Conservation (phyloP, 2,113 vertebrate genomes). For the Bubo bubo region DNA sequence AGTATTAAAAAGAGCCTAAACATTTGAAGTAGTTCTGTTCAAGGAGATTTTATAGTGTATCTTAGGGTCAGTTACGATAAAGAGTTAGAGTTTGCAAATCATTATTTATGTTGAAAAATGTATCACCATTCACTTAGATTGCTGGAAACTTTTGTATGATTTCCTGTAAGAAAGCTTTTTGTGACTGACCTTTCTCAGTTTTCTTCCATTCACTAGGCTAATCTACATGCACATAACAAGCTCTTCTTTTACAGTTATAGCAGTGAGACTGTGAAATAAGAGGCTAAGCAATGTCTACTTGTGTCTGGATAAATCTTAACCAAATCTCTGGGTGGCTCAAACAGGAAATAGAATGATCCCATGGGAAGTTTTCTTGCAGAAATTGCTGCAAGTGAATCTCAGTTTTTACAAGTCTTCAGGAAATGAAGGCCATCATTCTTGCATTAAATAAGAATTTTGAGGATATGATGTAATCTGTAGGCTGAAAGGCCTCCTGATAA, state of each 20-base stretch:
- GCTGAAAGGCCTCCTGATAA: neutral
- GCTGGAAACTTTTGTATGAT: neutral
- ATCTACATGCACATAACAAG: neutral
- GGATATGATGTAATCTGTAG: neutral
- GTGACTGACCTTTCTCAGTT: neutral
- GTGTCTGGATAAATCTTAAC: neutral
- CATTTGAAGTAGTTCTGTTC: neutral
- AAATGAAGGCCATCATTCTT: neutral
- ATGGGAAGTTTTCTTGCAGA: neutral
- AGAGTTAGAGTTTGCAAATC: neutral
- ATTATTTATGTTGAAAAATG: neutral
- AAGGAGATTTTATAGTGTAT: neutral
- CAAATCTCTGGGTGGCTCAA: neutral
- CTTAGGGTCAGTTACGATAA: rapidly evolving
- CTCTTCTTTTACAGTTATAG: neutral
- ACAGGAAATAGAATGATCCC: neutral
- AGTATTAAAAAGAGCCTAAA: neutral
- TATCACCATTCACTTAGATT: neutral
- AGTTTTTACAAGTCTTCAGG: neutral
- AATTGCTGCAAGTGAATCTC: neutral
- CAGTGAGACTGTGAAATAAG: neutral
- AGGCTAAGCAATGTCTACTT: neutral
- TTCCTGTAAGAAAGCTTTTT: neutral
- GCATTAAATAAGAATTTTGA: neutral
- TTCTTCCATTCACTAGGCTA: neutral